phyloP scores from a whole-genome alignment of 2,888 invertebrate genomes.

The Temnothorax rugatulus region DNA sequence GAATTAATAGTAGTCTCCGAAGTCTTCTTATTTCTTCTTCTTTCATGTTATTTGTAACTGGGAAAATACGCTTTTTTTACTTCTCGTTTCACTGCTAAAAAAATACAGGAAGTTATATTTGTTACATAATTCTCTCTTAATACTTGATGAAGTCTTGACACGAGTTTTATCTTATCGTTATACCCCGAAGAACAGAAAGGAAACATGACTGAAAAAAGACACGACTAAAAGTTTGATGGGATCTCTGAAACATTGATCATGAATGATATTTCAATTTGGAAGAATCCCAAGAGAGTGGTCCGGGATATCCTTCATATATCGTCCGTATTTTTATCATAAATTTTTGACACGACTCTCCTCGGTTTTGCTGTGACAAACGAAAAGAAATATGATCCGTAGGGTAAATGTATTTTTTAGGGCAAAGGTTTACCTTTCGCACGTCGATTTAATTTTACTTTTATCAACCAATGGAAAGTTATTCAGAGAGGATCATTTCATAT shows the following conservation, averaged over 20 bases:
- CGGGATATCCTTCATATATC: not conserved
- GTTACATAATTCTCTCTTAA: not conserved
- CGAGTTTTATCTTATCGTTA: not conserved
- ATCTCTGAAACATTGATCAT: conserved; percentile 18
- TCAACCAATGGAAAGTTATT: conserved; percentile 24
- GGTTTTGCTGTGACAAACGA: not conserved
- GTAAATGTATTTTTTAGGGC: not conserved
- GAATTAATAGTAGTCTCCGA: not conserved
- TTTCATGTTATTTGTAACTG: not conserved
- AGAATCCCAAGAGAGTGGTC: not conserved
- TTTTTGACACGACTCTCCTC: not conserved
- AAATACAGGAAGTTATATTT: not conserved
- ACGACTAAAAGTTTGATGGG: not conserved
- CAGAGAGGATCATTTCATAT: not conserved
- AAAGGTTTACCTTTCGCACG: not conserved
- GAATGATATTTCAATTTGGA: conserved; percentile 20
- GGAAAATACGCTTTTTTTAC: not conserved
- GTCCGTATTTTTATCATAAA: not conserved
- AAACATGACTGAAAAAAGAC: not conserved
- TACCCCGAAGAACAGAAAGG: not conserved
- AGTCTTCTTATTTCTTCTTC: not conserved
- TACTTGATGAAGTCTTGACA: not conserved
- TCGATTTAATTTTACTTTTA: conserved; percentile 25
- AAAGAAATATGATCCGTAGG: conserved; percentile 4
- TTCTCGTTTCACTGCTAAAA: no score